Conservation (phyloP, 2,113 vertebrate genomes). For the Burhinus oedicnemus region DNA sequence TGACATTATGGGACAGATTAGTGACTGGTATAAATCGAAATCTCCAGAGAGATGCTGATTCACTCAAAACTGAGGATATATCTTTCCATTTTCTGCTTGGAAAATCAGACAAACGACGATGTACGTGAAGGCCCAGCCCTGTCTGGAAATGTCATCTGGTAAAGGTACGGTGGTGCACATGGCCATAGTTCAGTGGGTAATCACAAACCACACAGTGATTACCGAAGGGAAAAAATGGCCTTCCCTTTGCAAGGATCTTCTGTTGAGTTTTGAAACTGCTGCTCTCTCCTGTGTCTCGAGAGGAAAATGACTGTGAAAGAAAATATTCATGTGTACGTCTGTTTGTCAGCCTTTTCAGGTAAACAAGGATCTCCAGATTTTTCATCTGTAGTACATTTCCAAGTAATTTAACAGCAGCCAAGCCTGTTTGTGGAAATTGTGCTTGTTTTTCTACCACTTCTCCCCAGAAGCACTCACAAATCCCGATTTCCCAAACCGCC, state of each 20-base stretch:
- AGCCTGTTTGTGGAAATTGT: not conserved
- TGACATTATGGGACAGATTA: not conserved
- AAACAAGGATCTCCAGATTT: not conserved
- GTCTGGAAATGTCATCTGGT: conserved; percentile 24
- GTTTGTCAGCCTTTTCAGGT: not conserved
- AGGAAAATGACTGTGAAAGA: not conserved
- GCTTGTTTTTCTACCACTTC: not conserved
- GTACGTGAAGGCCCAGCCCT: not conserved
- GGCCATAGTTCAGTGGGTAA: not conserved
- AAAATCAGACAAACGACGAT: not conserved
- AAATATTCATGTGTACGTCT: not conserved
- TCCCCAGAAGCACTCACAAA: not conserved
- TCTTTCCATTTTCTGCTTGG: not conserved
- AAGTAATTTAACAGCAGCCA: not conserved
- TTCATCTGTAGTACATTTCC: not conserved
- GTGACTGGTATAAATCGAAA: not conserved
- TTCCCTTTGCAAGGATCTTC: not conserved
- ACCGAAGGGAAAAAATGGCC: not conserved
- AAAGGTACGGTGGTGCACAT: not conserved
- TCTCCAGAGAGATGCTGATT: conserved; percentile 16
- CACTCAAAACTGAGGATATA: not conserved
- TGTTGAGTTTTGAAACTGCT: not conserved
- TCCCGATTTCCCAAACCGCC: not conserved
- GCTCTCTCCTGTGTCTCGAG: not conserved
- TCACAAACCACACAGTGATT: not conserved